Percentiles rank a stretch among this genome's conserved stretches.
phyloP scores from a whole-genome alignment of 2,113 vertebrate genomes.

The Amblyopsis rosae region DNA sequence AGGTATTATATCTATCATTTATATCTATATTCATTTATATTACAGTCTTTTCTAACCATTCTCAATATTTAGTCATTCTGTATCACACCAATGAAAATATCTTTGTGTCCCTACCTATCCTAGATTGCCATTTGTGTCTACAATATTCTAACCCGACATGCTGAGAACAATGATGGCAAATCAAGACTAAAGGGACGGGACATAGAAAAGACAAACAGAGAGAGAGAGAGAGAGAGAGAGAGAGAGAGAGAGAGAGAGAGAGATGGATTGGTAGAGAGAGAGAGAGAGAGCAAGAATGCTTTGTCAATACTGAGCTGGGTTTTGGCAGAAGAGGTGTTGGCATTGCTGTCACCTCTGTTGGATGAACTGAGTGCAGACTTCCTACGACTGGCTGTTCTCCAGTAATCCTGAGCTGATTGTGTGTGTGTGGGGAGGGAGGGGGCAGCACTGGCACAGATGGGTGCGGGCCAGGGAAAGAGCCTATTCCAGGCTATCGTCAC shows the following conservation, averaged over 20 bases:
- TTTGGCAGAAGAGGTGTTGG: constrained; percentile 48
- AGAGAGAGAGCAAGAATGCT: constrained; percentile 6
- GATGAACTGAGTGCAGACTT: constrained; percentile 37
- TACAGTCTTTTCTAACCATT: constrained; percentile 45
- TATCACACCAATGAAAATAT: constrained; percentile 39
- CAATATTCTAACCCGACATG: constrained; percentile 19
- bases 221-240: not conserved
- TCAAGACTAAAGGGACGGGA: not conserved
- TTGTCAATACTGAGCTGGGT: constrained; percentile 29
- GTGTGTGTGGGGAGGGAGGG: constrained; percentile 33
- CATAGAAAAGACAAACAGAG: too few relatives aligned
- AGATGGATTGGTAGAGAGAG: constrained; percentile 1
- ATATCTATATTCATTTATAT: constrained; percentile 58
- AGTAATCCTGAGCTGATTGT: constrained; percentile 68
- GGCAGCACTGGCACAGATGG: constrained; percentile 55
- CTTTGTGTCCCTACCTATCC: constrained; percentile 37
- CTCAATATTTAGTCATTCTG: constrained; percentile 55
- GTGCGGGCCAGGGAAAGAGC: not conserved
- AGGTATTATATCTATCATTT: constrained; percentile 42
- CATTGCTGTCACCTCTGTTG: constrained; percentile 47
- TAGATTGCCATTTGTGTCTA: constrained; percentile 21
- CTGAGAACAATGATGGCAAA: constrained; percentile 24
- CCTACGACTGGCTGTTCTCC: constrained; percentile 45
- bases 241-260: constrained; percentile 13
- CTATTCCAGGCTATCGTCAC: not conserved